Evolutionary conservation across 1,140 invertebrate species (phyloP), one percentile per base, ranked within the genome.

Genomic region (Philotrypesis tridentata): DNA sequence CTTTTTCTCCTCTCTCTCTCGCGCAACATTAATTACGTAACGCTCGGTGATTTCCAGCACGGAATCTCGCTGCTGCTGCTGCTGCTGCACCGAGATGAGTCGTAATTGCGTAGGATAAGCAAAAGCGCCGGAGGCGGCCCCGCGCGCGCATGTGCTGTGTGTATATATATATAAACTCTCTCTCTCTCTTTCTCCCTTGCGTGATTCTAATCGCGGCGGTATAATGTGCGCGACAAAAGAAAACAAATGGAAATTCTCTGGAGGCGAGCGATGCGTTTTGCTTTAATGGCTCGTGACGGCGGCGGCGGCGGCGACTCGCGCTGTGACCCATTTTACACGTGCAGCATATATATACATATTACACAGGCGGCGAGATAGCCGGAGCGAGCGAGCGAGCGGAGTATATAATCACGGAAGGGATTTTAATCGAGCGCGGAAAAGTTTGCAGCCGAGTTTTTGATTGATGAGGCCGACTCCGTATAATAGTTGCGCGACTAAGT

Each of bases 351-450:
- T n/a, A 21, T 21, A n/a, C 11, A n/a, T 71, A 29, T 9, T 17
- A 5, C 23, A 12, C 23, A 31, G 27, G 67, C 67, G 70, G 9
- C n/a, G n/a, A n/a, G n/a, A n/a, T n/a, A n/a, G n/a, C n/a, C n/a
- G n/a, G n/a, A n/a, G n/a, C n/a, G n/a, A n/a, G n/a, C n/a, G n/a
- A n/a, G n/a, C n/a, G n/a, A n/a, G n/a, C n/a, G n/a, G n/a, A n/a
- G n/a, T n/a, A 33, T 29, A 29, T 29, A 55, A 21, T 11, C 8
- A 55, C 27, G 21, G 60, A 33, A 61, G 31, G 55, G 48, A 75
- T 76, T 76, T 76, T 76, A 76, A 76, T 76, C 43, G 74, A 76
- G 74, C 74, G 74, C 31, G n/a, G 31, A 60, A 55, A 65, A 76
- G 27, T 76, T 63, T 76, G 2, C 60, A 31, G 9, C 29, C 21